Percentiles rank a stretch among this genome's conserved stretches.
These are phyloP conservation scores for Punctoribates punctum DNA, from an alignment of 2,888 invertebrate species.

Conservation along the genomic window DNA sequence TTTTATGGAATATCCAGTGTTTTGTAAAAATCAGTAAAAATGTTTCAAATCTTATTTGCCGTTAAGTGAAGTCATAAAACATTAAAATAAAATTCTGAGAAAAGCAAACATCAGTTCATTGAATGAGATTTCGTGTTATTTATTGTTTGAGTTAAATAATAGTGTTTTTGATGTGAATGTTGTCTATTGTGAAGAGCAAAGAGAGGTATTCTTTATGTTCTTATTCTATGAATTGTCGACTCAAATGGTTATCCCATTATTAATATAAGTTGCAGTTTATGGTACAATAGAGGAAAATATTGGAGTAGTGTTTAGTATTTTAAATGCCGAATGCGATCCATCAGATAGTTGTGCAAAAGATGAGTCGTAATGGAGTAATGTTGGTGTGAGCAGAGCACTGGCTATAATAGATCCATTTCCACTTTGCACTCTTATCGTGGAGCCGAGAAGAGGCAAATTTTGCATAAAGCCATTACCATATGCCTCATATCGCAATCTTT, in stretches of 20 bases:
- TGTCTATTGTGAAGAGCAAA: slow-evolving; percentile 12
- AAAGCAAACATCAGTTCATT: slow-evolving; percentile 17
- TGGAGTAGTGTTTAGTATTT: slow-evolving; percentile 24
- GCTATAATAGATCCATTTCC: slow-evolving; percentile 19
- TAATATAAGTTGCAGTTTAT: slow-evolving; percentile 28
- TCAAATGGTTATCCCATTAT: slow-evolving; percentile 31
- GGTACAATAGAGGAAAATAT: slow-evolving; percentile 14
- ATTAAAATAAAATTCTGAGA: slow-evolving; percentile 31
- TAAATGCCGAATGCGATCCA: slow-evolving; percentile 30
- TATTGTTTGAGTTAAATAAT: slow-evolving; percentile 30
- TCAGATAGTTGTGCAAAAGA: slow-evolving; percentile 29
- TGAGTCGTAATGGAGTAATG: neutral
- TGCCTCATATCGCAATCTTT: slow-evolving; percentile 34
- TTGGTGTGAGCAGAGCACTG: too few relatives aligned
- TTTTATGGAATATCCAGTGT: neutral
- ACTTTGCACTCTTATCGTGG: slow-evolving; percentile 17
- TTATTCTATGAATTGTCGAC: neutral
- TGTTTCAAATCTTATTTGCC: neutral
- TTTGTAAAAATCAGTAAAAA: neutral
- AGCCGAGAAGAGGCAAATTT: slow-evolving; percentile 25
- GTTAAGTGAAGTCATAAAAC: slow-evolving; percentile 23
- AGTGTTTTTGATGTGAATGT: slow-evolving; percentile 2
- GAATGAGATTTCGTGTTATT: slow-evolving; percentile 34
- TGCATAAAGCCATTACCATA: slow-evolving; percentile 35
- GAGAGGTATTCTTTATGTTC: neutral